A percentile compares a stretch with the other conserved stretches of the same genome.
phyloP scores from a whole-genome alignment of 2,797 vertebrate species.

The Syngnathus acus region DNA sequence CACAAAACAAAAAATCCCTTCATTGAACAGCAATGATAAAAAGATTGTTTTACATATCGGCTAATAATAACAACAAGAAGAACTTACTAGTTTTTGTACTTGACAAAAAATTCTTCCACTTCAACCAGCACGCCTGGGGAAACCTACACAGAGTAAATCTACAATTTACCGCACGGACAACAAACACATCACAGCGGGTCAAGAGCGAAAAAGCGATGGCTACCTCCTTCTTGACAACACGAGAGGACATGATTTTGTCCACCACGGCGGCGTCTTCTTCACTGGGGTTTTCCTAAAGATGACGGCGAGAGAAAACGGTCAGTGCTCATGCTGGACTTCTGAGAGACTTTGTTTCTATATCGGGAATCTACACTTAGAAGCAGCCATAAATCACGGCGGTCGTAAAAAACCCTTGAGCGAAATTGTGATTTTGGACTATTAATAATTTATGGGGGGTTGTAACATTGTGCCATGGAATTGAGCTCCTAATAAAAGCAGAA shows the following conservation, averaged over 20 bases:
- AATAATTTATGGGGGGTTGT: slow-evolving; percentile 2
- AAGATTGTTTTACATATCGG: neutral
- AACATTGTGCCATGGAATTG: neutral
- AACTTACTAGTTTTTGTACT: slow-evolving; percentile 99
- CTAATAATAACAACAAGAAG: neutral
- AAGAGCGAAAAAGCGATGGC: neutral
- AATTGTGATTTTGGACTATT: slow-evolving; percentile 5
- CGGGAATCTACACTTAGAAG: neutral
- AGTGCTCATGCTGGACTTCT: neutral
- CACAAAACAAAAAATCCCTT: neutral
- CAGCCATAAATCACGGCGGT: neutral
- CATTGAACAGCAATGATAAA: neutral
- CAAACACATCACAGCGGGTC: neutral
- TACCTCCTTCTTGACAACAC: slow-evolving; percentile 88
- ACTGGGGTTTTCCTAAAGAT: slow-evolving; percentile 89
- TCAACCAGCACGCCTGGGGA: slow-evolving; percentile 84
- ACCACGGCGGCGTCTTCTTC: slow-evolving; percentile 98
- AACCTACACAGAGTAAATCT: slow-evolving; percentile 64
- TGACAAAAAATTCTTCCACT: slow-evolving; percentile 94
- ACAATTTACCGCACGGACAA: neutral
- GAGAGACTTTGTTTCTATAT: neutral
- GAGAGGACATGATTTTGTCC: slow-evolving; percentile 95
- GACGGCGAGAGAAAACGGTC: slow-evolving; percentile 14
- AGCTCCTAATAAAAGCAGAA: neutral
- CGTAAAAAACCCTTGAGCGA: neutral